Evolutionary conservation across 2,113 vertebrate genomes (phyloP).

Genomic region (Nothobranchius furzeri): DNA sequence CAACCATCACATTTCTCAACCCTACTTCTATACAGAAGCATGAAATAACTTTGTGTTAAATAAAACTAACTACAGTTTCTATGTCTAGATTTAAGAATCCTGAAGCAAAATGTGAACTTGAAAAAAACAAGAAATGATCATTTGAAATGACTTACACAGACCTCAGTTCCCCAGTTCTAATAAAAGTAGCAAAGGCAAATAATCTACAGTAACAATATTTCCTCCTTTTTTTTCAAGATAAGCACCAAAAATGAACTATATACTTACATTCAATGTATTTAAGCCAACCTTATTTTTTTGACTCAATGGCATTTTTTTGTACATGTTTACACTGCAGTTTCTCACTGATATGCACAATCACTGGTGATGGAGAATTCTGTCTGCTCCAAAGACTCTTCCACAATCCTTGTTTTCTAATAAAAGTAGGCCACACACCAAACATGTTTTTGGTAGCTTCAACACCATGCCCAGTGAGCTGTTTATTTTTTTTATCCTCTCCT

Average conservation of each 20-base stretch:
- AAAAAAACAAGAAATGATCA: conserved; percentile 42
- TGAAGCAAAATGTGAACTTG: conserved; percentile 26
- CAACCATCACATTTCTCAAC: conserved; percentile 12
- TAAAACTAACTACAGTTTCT: conserved; percentile 20
- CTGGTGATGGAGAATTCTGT: conserved; percentile 46
- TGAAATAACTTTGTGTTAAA: not conserved
- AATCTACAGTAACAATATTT: conserved; percentile 47
- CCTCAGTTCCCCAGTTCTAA: conserved; percentile 40
- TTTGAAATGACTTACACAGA: conserved; percentile 56
- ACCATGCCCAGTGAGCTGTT: conserved; percentile 57
- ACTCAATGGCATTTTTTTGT: conserved; percentile 57
- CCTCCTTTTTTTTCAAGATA: conserved; percentile 46
- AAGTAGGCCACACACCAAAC: conserved; percentile 55
- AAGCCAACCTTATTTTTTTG: conserved; percentile 48
- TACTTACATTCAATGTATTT: conserved; percentile 76
- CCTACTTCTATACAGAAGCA: conserved; percentile 31
- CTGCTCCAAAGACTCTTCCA: not conserved
- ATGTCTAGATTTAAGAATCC: conserved; percentile 25
- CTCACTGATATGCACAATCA: conserved; percentile 66
- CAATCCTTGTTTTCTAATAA: conserved; percentile 35
- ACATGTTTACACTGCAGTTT: conserved; percentile 66
- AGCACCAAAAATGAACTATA: conserved; percentile 73
- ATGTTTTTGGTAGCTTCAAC: conserved; percentile 46
- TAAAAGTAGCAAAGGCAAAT: conserved; percentile 67
- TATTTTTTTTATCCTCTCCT: conserved; percentile 39